Base-by-base conservation (phyloP, 64 coral and sea anemone species). In the Pocillopora damicornis region DNA sequence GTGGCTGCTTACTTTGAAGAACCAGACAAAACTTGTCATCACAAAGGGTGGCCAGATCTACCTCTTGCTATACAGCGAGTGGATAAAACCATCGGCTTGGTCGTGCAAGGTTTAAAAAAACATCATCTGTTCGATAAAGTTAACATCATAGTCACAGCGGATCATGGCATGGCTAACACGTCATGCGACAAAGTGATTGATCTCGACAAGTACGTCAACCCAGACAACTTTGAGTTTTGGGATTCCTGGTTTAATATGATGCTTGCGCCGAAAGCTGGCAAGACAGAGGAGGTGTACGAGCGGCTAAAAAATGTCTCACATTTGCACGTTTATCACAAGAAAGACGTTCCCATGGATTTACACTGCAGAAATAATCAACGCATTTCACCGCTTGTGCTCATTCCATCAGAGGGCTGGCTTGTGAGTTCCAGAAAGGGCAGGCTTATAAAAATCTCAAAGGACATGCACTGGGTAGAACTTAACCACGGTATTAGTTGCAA, bases 1-100 rank as follows among this genome's bases (percentile, higher is more conserved):
- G 76, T 98, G 17, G 89, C 87, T n/a, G 34, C 95, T 68, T 95
- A 98, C 57, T 95, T 98, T 76, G 96, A 89, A 64, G 88, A 92
- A 37, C 90, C 93, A 4, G 96, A 98, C 73, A 72, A 87, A 25
- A 89, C 82, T 1, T 91, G 92, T 15, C 96, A 98, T 57, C 14
- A 68, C 13, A 17, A 87, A 26, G 96, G 96, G 22, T 86, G 82
- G 10, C 1, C 15, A 66, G 80, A 92, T 61, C 67, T 92, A 2
- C 60, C 65, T 25, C 11, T 74, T 64, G 79, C 80, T 34, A 91
- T 98, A 12, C 42, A 26, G 14, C 56, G 61, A 18, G 66, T 94
- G 37, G 96, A 98, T 45, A 35, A 69, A 37, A 89, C 79, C 6
- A 73, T 94, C 1, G 96, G 96, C 17, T 73, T 87, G 58, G 51